Evolutionary conservation across 1,140 invertebrate genomes (phyloP).

Genomic region (Eriosoma lanigerum): DNA sequence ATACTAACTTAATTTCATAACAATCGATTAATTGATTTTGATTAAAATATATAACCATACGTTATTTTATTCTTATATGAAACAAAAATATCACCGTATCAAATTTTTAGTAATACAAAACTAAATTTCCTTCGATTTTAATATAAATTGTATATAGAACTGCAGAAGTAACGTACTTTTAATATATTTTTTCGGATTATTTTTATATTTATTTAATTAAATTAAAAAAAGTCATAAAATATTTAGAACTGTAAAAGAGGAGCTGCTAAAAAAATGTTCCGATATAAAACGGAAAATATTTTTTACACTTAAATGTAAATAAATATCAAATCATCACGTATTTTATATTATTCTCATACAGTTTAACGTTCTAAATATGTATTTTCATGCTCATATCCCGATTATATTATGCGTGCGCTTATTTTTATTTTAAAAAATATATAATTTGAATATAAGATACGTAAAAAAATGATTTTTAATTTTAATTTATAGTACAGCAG

Average conservation of each 20-base stretch:
- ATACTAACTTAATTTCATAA: background rate
- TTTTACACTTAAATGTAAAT: background rate
- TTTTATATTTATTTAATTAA: conserved; percentile 10
- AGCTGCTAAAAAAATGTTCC: conserved; percentile 14
- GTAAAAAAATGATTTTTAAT: too few relatives aligned
- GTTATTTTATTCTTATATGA: background rate
- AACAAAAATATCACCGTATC: background rate
- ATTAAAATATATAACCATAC: background rate
- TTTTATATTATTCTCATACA: background rate
- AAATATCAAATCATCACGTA: background rate
- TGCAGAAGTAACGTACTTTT: background rate
- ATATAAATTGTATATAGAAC: too few relatives aligned
- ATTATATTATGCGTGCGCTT: too few relatives aligned
- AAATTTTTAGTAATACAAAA: too few relatives aligned
- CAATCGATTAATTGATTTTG: background rate
- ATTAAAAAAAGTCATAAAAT: conserved; percentile 44
- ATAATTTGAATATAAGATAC: too few relatives aligned
- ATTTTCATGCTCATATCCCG: background rate
- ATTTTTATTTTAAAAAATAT: background rate
- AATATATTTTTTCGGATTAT: conserved; percentile 17
- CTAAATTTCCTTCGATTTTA: too few relatives aligned
- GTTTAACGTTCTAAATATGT: background rate
- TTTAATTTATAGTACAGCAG: background rate
- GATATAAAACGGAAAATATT: background rate
- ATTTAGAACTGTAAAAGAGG: background rate